These are phyloP conservation scores for Melieria crassipennis DNA, from an alignment of 2,888 invertebrate genomes.

Conservation along the genomic window DNA sequence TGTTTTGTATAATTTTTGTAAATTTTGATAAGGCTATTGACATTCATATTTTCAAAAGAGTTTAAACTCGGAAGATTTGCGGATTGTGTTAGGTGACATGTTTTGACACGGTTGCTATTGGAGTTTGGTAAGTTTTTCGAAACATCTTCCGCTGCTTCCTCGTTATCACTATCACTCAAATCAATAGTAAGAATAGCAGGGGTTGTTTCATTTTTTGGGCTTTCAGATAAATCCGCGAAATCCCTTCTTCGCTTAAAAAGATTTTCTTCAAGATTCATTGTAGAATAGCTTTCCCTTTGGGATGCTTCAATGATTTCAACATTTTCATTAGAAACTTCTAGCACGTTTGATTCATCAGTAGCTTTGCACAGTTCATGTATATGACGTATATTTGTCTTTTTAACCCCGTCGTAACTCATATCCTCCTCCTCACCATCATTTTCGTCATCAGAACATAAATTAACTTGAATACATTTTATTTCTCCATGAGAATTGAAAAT, in stretches of 20 bases:
- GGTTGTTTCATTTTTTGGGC: too few relatives aligned
- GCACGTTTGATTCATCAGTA: neutral
- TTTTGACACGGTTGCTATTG: too few relatives aligned
- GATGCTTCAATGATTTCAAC: neutral
- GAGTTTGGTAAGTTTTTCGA: too few relatives aligned
- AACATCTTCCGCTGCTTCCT: too few relatives aligned
- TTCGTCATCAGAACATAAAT: slow-evolving; percentile 45
- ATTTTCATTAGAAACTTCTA: neutral
- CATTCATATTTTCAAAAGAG: slow-evolving; percentile 30
- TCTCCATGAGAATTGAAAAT: slow-evolving; percentile 31
- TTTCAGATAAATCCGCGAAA: slow-evolving; percentile 13
- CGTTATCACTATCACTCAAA: too few relatives aligned
- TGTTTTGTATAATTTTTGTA: slow-evolving; percentile 19
- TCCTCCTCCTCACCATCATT: slow-evolving; percentile 15
- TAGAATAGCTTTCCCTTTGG: neutral
- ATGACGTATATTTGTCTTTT: too few relatives aligned
- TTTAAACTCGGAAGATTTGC: neutral
- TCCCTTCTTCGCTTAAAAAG: slow-evolving; percentile 36
- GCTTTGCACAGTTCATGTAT: too few relatives aligned
- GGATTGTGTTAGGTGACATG: neutral
- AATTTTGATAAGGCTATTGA: slow-evolving; percentile 5
- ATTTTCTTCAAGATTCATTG: slow-evolving; percentile 2
- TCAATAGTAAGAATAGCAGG: too few relatives aligned
- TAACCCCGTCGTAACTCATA: neutral
- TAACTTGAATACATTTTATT: slow-evolving; percentile 30